These are phyloP conservation scores for Heliconius himera DNA, from an alignment of 1,140 invertebrate genomes.

Conservation along the genomic window DNA sequence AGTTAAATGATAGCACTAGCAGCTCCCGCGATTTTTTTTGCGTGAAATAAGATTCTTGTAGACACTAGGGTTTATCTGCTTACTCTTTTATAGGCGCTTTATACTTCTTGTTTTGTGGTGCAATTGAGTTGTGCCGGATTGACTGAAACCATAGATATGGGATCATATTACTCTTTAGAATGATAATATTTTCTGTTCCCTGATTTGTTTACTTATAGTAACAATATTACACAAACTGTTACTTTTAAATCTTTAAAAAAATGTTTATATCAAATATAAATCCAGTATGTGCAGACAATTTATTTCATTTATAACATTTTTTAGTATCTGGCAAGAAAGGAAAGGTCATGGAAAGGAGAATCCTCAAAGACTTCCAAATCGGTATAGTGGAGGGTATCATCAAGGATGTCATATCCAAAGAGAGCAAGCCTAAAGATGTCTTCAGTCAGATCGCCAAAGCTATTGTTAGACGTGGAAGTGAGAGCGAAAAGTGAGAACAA, in stretches of 20 bases:
- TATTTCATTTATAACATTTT: conserved; percentile 23
- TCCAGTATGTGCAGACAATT: background rate
- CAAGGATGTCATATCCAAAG: conserved; percentile 85
- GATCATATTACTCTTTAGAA: no score
- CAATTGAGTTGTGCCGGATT: no score
- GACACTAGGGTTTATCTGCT: no score
- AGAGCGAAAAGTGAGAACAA: conserved; percentile 38
- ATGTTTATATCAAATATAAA: background rate
- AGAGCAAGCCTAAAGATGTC: conserved; percentile 88
- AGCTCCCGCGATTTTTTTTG: no score
- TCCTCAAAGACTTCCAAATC: conserved; percentile 95
- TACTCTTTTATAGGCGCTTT: no score
- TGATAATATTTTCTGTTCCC: no score
- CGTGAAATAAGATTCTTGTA: no score
- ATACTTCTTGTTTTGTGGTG: no score
- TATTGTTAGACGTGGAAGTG: conserved; percentile 85
- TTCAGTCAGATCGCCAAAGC: conserved; percentile 90
- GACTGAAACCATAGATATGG: no score
- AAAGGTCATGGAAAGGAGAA: conserved; percentile 90
- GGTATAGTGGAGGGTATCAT: conserved; percentile 92
- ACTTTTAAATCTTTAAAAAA: background rate
- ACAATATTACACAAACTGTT: no score
- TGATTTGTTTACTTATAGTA: no score
- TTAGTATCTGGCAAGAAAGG: conserved; percentile 91
- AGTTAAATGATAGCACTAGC: no score